Conservation (phyloP, 2,888 invertebrate species). For the Amiota communis region DNA sequence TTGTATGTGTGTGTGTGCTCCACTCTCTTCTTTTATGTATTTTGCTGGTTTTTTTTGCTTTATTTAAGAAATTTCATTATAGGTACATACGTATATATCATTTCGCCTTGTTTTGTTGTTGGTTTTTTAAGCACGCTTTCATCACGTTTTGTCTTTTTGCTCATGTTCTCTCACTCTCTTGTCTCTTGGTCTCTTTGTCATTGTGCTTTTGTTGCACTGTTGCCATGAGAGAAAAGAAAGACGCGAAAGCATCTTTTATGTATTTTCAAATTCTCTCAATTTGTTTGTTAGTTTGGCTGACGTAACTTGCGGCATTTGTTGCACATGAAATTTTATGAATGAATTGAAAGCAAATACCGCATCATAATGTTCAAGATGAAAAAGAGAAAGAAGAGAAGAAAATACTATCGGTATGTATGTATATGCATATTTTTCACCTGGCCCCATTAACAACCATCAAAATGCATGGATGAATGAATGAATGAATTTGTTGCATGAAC, state of each 20-base stretch:
- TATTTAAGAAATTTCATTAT: not conserved
- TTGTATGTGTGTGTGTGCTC: not conserved
- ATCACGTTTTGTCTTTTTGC: slow-evolving; percentile 21
- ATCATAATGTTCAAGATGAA: not conserved
- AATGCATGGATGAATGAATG: too few relatives aligned
- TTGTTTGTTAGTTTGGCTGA: slow-evolving; percentile 50
- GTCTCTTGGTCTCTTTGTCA: not conserved
- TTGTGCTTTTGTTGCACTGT: too few relatives aligned
- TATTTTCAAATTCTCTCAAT: slow-evolving; percentile 27
- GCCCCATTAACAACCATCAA: too few relatives aligned
- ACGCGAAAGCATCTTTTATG: not conserved
- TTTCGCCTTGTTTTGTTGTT: slow-evolving; percentile 9
- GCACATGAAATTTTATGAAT: slow-evolving; percentile 56
- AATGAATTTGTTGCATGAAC: too few relatives aligned
- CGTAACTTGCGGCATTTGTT: slow-evolving; percentile 58
- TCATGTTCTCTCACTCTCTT: slow-evolving; percentile 32
- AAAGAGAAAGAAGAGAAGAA: not conserved
- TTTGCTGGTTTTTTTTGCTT: not conserved
- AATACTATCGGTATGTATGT: not conserved
- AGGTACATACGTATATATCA: too few relatives aligned
- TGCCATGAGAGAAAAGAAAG: not conserved
- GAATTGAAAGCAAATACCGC: slow-evolving; percentile 36
- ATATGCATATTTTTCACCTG: not conserved
- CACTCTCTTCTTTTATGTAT: not conserved
- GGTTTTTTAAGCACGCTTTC: not conserved